These are phyloP conservation scores for Motacilla tschutschensis DNA, from an alignment of 2,113 vertebrate species.

Conservation along the genomic window DNA sequence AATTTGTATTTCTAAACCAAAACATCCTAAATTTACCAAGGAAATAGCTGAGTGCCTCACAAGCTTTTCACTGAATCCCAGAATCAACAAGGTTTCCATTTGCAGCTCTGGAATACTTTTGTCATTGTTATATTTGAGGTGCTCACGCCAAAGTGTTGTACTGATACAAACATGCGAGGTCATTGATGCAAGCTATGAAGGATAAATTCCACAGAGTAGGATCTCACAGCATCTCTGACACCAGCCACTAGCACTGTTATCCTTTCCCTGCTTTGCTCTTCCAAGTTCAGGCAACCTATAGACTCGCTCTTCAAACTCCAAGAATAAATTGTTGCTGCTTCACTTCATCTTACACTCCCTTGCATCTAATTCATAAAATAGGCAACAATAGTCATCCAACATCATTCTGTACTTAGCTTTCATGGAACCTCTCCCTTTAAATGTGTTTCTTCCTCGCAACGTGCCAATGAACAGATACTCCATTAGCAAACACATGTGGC, in stretches of 20 bases:
- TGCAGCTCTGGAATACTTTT: neutral
- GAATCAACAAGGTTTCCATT: neutral
- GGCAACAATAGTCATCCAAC: neutral
- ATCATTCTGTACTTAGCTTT: neutral
- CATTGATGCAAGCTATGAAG: neutral
- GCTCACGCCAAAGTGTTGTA: neutral
- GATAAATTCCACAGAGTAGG: neutral
- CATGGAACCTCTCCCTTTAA: neutral
- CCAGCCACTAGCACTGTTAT: too few species aligned
- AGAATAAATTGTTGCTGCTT: neutral
- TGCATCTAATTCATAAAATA: neutral
- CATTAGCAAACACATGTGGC: neutral
- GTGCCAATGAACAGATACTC: neutral
- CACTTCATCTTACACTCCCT: neutral
- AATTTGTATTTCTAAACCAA: neutral
- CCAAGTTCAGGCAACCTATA: neutral
- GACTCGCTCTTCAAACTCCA: neutral
- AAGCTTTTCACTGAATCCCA: neutral
- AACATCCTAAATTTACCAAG: neutral
- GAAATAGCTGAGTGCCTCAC: neutral
- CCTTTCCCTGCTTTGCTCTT: neutral
- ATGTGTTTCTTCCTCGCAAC: neutral
- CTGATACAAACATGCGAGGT: neutral
- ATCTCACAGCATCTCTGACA: neutral
- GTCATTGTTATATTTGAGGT: neutral